Evolutionary conservation across 2,888 invertebrate genomes (phyloP).

Genomic region (Onthophagus sagittarius): DNA sequence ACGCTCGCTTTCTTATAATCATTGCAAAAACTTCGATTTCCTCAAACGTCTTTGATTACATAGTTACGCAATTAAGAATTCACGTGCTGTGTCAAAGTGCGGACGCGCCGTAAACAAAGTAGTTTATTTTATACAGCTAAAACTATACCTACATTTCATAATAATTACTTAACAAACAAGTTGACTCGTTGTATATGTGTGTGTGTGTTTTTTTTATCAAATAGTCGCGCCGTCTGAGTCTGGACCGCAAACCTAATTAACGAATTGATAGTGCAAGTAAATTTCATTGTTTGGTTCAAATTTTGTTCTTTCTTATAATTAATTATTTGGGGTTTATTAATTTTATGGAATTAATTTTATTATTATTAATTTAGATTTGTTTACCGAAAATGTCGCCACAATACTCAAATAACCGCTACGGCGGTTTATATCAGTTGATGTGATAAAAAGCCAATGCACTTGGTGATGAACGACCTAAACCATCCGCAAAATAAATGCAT

Average conservation of each 20-base stretch:
- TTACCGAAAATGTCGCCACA: background rate
- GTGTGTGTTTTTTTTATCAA: background rate
- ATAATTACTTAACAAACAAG: background rate
- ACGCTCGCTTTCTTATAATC: background rate
- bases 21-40: background rate
- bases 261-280: background rate
- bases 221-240: background rate
- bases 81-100: background rate
- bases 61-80: background rate
- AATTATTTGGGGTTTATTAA: too few relatives aligned
- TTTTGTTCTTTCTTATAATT: too few relatives aligned
- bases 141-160: background rate
- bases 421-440: slow-evolving; percentile 19
- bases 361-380: too few relatives aligned
- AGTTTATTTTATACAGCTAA: background rate
- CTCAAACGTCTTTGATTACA: background rate
- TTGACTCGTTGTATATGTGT: background rate
- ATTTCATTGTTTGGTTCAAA: too few relatives aligned
- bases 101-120: background rate
- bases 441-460: slow-evolving; percentile 31
- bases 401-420: slow-evolving; percentile 25
- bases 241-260: background rate
- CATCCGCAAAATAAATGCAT: slow-evolving; percentile 24
- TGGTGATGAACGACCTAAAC: slow-evolving; percentile 31
- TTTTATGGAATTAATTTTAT: too few relatives aligned